Evolutionary conservation across 2,888 invertebrate genomes (phyloP).

Genomic region (Thera obeliscata): DNA sequence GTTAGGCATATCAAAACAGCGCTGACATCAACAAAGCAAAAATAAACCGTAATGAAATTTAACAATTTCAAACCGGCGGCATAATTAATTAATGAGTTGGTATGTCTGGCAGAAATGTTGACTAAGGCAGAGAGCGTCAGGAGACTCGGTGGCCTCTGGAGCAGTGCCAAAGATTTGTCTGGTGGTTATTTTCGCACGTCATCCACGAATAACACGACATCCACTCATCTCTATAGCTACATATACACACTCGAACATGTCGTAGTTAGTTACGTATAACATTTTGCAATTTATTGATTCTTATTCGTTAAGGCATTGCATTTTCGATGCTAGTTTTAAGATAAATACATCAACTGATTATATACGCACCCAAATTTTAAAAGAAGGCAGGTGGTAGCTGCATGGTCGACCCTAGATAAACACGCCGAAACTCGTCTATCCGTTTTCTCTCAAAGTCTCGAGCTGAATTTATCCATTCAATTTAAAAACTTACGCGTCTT

Average conservation of each 20-base stretch:
- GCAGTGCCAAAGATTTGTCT: constrained; percentile 72
- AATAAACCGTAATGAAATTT: constrained; percentile 34
- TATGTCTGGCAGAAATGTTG: constrained; percentile 52
- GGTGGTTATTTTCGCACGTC: constrained; percentile 78
- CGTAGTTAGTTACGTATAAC: constrained; percentile 11
- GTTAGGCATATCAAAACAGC: constrained; percentile 11
- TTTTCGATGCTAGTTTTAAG: neutral
- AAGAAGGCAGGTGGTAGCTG: neutral
- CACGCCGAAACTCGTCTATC: constrained; percentile 22
- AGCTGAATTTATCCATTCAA: constrained; percentile 54
- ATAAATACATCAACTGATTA: neutral
- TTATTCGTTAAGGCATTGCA: neutral
- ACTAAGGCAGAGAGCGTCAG: constrained; percentile 57
- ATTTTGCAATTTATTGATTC: constrained; percentile 13
- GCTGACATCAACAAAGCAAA: constrained; percentile 32
- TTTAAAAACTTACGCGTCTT: constrained; percentile 52
- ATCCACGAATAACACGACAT: constrained; percentile 73
- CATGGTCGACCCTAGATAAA: constrained; percentile 20
- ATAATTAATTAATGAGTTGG: constrained; percentile 45
- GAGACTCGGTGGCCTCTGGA: constrained; percentile 75
- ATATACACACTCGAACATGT: constrained; percentile 2
- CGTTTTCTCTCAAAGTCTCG: constrained; percentile 18
- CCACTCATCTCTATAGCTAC: constrained; percentile 24
- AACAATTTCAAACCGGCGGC: constrained; percentile 34
- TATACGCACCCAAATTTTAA: neutral